These are phyloP conservation scores for Trissolcus basalis DNA, from an alignment of 1,140 invertebrate species.

Conservation along the genomic window DNA sequence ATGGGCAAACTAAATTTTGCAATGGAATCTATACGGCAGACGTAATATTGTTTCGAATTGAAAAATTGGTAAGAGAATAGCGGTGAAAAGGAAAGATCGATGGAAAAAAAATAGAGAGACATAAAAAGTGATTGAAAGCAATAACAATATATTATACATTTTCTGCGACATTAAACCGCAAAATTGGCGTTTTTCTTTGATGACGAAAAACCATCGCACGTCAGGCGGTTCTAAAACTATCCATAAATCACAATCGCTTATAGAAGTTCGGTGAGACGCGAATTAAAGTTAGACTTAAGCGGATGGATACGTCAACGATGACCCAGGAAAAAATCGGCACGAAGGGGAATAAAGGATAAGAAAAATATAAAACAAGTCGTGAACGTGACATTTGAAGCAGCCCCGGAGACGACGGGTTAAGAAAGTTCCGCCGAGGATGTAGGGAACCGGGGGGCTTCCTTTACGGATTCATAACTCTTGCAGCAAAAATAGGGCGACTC, in stretches of 20 bases:
- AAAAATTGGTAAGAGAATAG: too few relatives aligned
- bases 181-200: slow-evolving; percentile 18
- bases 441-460: slow-evolving; percentile 46
- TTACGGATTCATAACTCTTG: slow-evolving; percentile 58
- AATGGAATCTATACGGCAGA: too few relatives aligned
- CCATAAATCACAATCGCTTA: slow-evolving; percentile 34
- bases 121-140: background rate
- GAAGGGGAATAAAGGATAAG: slow-evolving; percentile 25
- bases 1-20: too few relatives aligned
- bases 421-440: slow-evolving; percentile 50
- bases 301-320: slow-evolving; percentile 37
- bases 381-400: slow-evolving; percentile 55
- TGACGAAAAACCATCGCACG: slow-evolving; percentile 18
- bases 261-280: slow-evolving; percentile 40
- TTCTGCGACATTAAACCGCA: slow-evolving; percentile 23
- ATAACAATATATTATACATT: slow-evolving; percentile 32
- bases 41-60: too few relatives aligned
- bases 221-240: slow-evolving; percentile 14
- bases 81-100: too few relatives aligned
- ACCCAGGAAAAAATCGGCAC: slow-evolving; percentile 27
- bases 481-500: slow-evolving; percentile 57
- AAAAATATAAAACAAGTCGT: slow-evolving; percentile 59
- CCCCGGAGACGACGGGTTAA: slow-evolving; percentile 50
- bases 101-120: too few relatives aligned
- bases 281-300: slow-evolving; percentile 37